phyloP scores from a whole-genome alignment of 92 coral and sea anemone genomes.

The Heliopora coerulea region DNA sequence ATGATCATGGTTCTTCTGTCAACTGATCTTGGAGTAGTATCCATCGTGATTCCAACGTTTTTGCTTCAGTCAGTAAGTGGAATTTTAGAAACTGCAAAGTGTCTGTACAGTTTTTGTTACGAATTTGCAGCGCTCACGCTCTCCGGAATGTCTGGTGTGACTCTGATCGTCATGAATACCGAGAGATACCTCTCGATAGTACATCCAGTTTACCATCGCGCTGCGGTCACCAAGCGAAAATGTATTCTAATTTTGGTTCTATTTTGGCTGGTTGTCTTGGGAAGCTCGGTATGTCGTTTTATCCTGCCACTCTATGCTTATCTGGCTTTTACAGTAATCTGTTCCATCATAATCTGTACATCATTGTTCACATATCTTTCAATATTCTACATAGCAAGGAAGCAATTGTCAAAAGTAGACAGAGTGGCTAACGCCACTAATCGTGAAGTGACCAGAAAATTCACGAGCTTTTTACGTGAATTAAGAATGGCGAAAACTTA shows the following conservation, averaged over 20 bases:
- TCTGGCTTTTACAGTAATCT: neutral
- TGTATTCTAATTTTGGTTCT: neutral
- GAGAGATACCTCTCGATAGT: conserved; percentile 13
- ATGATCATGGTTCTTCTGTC: conserved; percentile 16
- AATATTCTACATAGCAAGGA: neutral
- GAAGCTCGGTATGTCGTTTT: neutral
- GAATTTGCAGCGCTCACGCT: neutral
- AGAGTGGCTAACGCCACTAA: neutral
- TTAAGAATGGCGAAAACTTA: neutral
- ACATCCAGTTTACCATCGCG: conserved; percentile 12
- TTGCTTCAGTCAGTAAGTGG: conserved; percentile 3
- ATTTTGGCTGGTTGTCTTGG: neutral
- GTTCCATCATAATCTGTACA: neutral
- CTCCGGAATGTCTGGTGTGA: neutral
- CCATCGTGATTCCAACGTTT: neutral
- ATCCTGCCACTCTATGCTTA: neutral
- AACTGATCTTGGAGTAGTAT: neutral
- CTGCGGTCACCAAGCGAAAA: neutral
- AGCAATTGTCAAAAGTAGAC: too few relatives aligned
- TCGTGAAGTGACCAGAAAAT: neutral
- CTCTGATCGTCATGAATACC: conserved; percentile 11
- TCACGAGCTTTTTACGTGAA: neutral
- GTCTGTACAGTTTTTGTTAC: neutral
- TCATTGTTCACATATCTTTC: neutral
- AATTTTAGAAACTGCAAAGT: neutral